Percentiles rank a stretch among this genome's conserved stretches.
Evolutionary conservation across 1,140 invertebrate genomes (phyloP).

Genomic region (Nymphalis io): DNA sequence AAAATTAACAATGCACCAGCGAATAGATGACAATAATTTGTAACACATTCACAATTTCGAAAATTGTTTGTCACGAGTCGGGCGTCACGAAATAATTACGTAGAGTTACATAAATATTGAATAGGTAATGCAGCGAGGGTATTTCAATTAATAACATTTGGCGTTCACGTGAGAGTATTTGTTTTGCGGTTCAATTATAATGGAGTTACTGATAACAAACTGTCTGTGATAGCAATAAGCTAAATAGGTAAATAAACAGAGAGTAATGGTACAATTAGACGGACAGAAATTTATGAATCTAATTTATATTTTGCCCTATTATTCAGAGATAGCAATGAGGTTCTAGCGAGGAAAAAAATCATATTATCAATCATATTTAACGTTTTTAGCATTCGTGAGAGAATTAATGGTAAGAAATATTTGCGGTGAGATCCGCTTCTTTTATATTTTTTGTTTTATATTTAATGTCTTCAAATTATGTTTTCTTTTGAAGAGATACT

Average conservation of each 20-base stretch:
- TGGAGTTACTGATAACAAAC: constrained; percentile 40
- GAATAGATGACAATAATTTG: constrained; percentile 48
- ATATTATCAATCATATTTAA: constrained; percentile 33
- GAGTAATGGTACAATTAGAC: constrained; percentile 36
- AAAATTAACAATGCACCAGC: constrained; percentile 46
- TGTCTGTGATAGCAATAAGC: constrained; percentile 41
- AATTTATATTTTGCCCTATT: constrained; percentile 36
- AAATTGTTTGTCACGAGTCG: constrained; percentile 49
- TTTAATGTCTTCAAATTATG: background rate
- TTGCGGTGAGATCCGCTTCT: constrained; percentile 14
- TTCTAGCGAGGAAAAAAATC: constrained; percentile 25
- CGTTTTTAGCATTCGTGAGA: constrained; percentile 28
- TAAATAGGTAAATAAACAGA: constrained; percentile 39
- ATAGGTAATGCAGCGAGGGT: constrained; percentile 47
- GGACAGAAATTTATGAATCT: constrained; percentile 38
- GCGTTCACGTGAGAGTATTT: constrained; percentile 36
- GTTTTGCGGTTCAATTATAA: constrained; percentile 42
- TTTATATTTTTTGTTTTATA: background rate
- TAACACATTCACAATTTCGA: constrained; percentile 45
- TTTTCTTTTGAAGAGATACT: background rate
- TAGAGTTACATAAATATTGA: constrained; percentile 52
- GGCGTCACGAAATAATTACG: constrained; percentile 55
- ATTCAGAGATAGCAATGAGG: constrained; percentile 36
- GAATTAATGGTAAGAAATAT: constrained; percentile 28
- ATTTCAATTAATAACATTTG: constrained; percentile 55